Base-by-base conservation (phyloP, 2,797 vertebrate genomes). In the Phrynocephalus forsythii region DNA sequence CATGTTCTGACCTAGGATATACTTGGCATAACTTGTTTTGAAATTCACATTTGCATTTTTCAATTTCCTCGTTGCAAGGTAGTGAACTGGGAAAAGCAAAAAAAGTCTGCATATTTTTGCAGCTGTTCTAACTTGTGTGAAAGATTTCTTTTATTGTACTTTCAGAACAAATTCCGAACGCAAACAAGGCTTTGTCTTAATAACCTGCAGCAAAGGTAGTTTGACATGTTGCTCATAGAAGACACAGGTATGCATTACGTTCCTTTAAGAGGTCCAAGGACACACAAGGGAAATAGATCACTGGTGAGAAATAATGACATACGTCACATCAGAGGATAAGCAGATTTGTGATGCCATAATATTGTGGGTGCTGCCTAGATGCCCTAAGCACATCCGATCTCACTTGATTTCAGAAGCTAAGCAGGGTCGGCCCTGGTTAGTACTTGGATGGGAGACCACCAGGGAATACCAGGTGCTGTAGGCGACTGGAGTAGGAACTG, bases 61-160 rank as follows among this genome's bases (percentile, higher is more conserved):
- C 48, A n/a, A 63, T 67, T 83, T 78, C 81, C 66, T 69, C 56
- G 18, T 77, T 44, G 72, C 10, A 1, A 79, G 67, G 7, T 30
- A 8, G 52, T 72, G 28, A 79, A 72, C 18, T 79, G 24, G 67
- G 52, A 79, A 84, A 88, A 48, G 28, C 0, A 11, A 84, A 76
- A 78, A n/a, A 60, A 44, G 38, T 71, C 48, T 83, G 72, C 63
- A 83, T 83, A 48, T 78, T 28, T 83, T 60, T 16, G 20, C 15
- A 79, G 33, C 67, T 88, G 76, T 78, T 71, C 67, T 79, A 71
- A 84, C 67, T 79, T 84, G 67, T 6, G 66, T 50, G 56, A 33
- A 83, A 79, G 50, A 79, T 79, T 50, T 83, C 48, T 84, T 72
- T 60, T 71, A 71, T 13, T 78, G 75, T 79, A 28, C 48, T 83